Percentiles rank a stretch among this genome's conserved stretches.
phyloP scores from a whole-genome alignment of 1,140 invertebrate species.

The Steinernema feltiae region DNA sequence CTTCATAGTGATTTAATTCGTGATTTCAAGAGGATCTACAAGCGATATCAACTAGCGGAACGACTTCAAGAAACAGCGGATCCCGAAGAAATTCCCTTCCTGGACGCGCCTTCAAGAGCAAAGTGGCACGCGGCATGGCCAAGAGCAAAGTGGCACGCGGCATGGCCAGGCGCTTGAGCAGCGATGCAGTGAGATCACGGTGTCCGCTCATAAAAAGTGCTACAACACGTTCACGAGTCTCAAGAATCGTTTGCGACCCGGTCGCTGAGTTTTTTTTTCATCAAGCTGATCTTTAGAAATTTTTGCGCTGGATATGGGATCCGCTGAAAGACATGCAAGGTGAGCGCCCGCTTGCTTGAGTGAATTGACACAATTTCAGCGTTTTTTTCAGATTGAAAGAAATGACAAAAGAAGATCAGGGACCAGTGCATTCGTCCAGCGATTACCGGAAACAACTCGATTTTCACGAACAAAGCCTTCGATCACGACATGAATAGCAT shows the following conservation, averaged over 20 bases:
- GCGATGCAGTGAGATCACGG: constrained; percentile 34
- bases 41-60: too few relatives aligned
- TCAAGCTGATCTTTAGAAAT: too few relatives aligned
- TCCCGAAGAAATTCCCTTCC: constrained; percentile 15
- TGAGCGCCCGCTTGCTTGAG: too few relatives aligned
- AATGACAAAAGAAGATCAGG: too few relatives aligned
- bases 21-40: too few relatives aligned
- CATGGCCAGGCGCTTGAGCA: constrained; percentile 20
- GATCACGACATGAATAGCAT: constrained; percentile 25
- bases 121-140: constrained; percentile 24
- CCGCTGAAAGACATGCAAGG: too few relatives aligned
- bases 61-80: not conserved
- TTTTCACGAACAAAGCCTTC: constrained; percentile 3
- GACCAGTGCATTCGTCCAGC: too few relatives aligned
- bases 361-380: too few relatives aligned
- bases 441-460: too few relatives aligned
- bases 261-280: too few relatives aligned
- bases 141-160: constrained; percentile 33
- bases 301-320: too few relatives aligned
- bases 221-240: constrained; percentile 26
- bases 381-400: too few relatives aligned
- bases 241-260: constrained; percentile 14
- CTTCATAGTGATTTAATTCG: not conserved
- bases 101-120: constrained; percentile 38
- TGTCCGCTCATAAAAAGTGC: constrained; percentile 24